phyloP scores from a whole-genome alignment of 2,888 invertebrate genomes.

The Peribatodes rhomboidaria region DNA sequence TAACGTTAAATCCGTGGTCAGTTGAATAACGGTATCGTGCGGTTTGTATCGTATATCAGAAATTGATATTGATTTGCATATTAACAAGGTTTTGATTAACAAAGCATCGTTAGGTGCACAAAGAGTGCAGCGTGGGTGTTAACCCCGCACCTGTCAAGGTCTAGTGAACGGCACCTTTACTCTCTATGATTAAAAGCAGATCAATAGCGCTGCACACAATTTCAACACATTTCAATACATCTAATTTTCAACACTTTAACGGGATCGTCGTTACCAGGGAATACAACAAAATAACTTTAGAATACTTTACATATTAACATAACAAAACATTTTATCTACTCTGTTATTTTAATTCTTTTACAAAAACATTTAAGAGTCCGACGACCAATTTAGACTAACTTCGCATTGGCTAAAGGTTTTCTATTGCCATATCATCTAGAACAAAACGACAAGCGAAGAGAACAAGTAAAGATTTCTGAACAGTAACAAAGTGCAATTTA shows the following conservation, averaged over 20 bases:
- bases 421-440: no score
- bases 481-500: no score
- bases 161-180: conserved; percentile 48
- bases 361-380: background rate
- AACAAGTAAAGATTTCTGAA: no score
- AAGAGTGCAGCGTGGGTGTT: conserved; percentile 45
- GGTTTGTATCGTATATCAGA: conserved; percentile 18
- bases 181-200: conserved; percentile 43
- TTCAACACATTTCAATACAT: conserved; percentile 23
- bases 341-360: background rate
- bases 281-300: background rate
- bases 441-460: no score
- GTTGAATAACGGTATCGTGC: conserved; percentile 6
- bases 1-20: background rate
- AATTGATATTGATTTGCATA: conserved; percentile 41
- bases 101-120: conserved; percentile 45
- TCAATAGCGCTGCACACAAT: conserved; percentile 35
- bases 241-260: conserved; percentile 18
- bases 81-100: conserved; percentile 46
- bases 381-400: no score
- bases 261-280: background rate
- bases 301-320: background rate
- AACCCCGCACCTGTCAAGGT: conserved; percentile 49
- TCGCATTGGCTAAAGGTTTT: no score
- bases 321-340: background rate